Evolutionary conservation across 2,888 invertebrate genomes (phyloP).

Genomic region (Amiota mariae): DNA sequence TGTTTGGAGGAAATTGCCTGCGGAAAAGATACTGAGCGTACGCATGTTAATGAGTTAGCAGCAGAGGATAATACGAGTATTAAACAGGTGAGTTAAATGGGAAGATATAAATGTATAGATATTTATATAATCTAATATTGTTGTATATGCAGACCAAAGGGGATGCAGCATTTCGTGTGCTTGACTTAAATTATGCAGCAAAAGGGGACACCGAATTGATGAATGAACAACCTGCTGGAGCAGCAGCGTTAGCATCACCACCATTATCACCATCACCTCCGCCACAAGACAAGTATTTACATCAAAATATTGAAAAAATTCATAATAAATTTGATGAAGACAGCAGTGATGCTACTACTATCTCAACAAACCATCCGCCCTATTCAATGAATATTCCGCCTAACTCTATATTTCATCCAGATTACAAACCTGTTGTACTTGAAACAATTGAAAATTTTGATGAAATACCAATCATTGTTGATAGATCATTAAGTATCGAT

Average conservation of each 20-base stretch:
- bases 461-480: conserved; percentile 48
- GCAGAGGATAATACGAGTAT: conserved; percentile 29
- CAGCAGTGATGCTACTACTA: conserved; percentile 27
- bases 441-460: conserved; percentile 42
- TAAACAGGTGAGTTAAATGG: conserved; percentile 24
- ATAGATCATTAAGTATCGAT: conserved; percentile 56
- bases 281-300: conserved; percentile 11
- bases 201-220: conserved; percentile 30
- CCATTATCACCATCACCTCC: conserved; percentile 17
- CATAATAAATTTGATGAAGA: conserved; percentile 26
- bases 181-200: conserved; percentile 51
- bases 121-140: conserved; percentile 21
- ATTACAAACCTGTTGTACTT: conserved; percentile 50
- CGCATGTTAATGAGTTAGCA: conserved; percentile 57
- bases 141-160: conserved; percentile 34
- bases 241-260: conserved; percentile 7
- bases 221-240: conserved; percentile 32
- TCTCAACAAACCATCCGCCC: conserved; percentile 31
- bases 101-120: not conserved
- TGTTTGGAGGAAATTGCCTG: conserved; percentile 68
- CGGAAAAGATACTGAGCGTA: conserved; percentile 57
- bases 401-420: conserved; percentile 67
- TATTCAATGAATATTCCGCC: conserved; percentile 66
- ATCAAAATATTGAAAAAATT: conserved; percentile 11
- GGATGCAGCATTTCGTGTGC: conserved; percentile 50